phyloP scores from a whole-genome alignment of 2,113 vertebrate species.

The Megaceryle torquata region DNA sequence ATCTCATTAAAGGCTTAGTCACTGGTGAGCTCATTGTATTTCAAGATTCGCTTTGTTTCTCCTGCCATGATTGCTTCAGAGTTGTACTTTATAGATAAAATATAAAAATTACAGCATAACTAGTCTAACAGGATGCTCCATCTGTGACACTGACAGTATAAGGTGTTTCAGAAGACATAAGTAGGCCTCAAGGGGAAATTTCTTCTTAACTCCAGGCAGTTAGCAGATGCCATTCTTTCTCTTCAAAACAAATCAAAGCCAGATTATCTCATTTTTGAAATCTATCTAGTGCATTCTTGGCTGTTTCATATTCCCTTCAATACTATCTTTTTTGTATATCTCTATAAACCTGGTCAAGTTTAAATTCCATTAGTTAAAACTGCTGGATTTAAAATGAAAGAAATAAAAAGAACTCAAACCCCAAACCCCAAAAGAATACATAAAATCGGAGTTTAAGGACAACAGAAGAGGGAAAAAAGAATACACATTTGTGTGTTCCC shows the following conservation, averaged over 20 bases:
- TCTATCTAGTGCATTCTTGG: neutral
- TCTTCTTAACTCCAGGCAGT: neutral
- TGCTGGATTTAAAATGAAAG: neutral
- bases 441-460: neutral
- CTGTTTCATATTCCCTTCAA: neutral
- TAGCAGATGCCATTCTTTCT: constrained; percentile 20
- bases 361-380: neutral
- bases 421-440: neutral
- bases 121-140: constrained; percentile 2
- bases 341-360: neutral
- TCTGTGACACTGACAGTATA: neutral
- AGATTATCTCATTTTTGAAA: neutral
- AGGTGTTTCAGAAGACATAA: neutral
- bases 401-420: neutral
- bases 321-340: neutral
- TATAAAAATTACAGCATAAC: neutral
- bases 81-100: constrained; percentile 19
- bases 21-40: constrained; percentile 24
- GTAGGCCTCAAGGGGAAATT: neutral
- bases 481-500: neutral
- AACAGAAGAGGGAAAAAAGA: neutral
- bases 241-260: neutral
- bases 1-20: constrained; percentile 39
- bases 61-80: neutral
- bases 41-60: neutral